phyloP scores from a whole-genome alignment of 2,113 vertebrate species.

The Aegypius monachus region DNA sequence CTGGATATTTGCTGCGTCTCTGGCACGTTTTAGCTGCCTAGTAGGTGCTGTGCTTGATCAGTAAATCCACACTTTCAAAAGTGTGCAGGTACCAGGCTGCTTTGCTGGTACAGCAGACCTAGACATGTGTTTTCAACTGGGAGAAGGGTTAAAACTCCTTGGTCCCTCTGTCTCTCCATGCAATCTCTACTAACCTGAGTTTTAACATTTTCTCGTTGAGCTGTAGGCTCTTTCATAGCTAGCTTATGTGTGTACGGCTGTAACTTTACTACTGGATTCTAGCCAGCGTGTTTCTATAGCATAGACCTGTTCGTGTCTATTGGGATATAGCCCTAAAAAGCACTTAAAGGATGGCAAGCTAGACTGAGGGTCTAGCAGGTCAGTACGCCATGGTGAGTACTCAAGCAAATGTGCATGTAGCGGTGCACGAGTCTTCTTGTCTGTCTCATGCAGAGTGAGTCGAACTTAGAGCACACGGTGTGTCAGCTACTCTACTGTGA shows the following conservation, averaged over 20 bases:
- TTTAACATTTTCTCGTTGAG: not conserved
- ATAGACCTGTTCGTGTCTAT: accelerated
- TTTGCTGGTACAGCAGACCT: not conserved
- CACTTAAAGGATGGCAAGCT: not conserved
- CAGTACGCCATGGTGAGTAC: not conserved
- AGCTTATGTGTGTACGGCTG: too few species aligned
- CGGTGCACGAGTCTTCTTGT: not conserved
- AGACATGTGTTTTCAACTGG: too few species aligned
- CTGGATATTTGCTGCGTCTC: not conserved
- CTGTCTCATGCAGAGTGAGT: accelerated
- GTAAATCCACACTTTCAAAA: not conserved
- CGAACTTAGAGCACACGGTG: not conserved
- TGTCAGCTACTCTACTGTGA: not conserved
- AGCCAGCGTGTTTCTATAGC: not conserved
- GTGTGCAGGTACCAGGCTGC: not conserved
- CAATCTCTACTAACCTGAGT: not conserved
- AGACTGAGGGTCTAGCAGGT: not conserved
- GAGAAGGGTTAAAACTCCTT: not conserved
- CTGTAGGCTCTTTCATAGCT: not conserved
- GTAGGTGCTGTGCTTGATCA: too few species aligned
- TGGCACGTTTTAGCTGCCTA: not conserved
- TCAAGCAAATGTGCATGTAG: not conserved
- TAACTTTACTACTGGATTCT: not conserved
- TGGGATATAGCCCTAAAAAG: not conserved
- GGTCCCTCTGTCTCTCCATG: not conserved